Percentiles rank a stretch among this genome's conserved stretches.
These are phyloP conservation scores for Rhimphoctona megacephalus DNA, from an alignment of 2,888 invertebrate species.

Conservation along the genomic window DNA sequence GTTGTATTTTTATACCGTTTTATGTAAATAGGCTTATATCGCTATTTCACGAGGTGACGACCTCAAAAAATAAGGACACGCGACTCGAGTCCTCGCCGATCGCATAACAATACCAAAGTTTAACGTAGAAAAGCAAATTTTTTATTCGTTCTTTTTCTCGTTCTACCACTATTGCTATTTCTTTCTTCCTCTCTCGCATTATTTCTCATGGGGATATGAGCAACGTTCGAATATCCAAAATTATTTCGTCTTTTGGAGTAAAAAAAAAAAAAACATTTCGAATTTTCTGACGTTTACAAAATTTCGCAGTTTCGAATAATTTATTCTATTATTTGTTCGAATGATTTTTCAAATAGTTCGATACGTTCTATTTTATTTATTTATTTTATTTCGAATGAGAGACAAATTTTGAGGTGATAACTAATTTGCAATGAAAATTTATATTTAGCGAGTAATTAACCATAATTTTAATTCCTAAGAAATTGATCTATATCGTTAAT, in stretches of 20 bases:
- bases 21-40: constrained; percentile 68
- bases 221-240: constrained; percentile 20
- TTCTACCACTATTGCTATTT: constrained; percentile 63
- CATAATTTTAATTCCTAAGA: too few relatives aligned
- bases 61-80: constrained; percentile 26
- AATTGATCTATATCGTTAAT: not conserved
- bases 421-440: not conserved
- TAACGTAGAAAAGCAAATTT: constrained; percentile 80
- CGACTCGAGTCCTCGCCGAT: constrained; percentile 70
- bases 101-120: constrained; percentile 84
- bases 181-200: constrained; percentile 71
- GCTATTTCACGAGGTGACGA: constrained; percentile 22
- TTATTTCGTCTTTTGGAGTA: not conserved
- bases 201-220: constrained; percentile 34
- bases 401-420: not conserved
- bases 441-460: too few relatives aligned
- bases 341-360: not conserved
- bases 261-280: not conserved
- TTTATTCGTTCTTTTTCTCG: constrained; percentile 67
- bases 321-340: not conserved
- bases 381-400: not conserved
- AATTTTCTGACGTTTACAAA: not conserved
- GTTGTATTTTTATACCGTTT: constrained; percentile 76
- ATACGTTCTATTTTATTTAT: not conserved
- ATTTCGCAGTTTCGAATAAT: not conserved